phyloP scores from a whole-genome alignment of 2,113 vertebrate species.

The Mixornis gularis region DNA sequence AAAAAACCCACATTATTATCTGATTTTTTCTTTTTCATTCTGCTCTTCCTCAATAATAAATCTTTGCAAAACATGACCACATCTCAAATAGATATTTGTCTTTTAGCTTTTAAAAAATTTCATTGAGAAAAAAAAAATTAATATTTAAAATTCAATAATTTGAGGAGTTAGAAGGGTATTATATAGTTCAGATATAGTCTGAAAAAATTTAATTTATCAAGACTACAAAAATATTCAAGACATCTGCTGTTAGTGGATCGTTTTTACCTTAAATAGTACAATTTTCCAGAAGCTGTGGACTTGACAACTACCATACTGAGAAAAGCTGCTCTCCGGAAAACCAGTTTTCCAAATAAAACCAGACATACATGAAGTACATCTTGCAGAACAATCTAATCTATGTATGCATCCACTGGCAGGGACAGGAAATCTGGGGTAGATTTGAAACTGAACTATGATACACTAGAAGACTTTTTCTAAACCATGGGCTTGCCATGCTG shows the following conservation, averaged over 20 bases:
- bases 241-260: not conserved
- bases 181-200: not conserved
- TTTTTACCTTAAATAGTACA: not conserved
- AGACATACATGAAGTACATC: not conserved
- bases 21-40: not conserved
- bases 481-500: not conserved
- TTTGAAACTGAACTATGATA: not conserved
- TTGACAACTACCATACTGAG: not conserved
- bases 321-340: not conserved
- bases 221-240: not conserved
- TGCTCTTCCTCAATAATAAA: not conserved
- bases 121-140: not conserved
- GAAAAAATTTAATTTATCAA: not conserved
- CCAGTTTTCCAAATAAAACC: not conserved
- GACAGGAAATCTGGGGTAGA: not conserved
- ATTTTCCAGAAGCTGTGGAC: not conserved
- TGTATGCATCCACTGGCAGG: not conserved
- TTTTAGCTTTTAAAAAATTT: not conserved
- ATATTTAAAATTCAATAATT: not conserved
- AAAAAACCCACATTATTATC: not conserved
- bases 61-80: not conserved
- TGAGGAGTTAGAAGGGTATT: not conserved
- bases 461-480: not conserved
- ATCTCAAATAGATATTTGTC: not conserved
- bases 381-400: not conserved